Percentiles rank a stretch among this genome's conserved stretches.
Conservation (phyloP, 2,888 invertebrate species). For the Andricus quercusramuli region DNA sequence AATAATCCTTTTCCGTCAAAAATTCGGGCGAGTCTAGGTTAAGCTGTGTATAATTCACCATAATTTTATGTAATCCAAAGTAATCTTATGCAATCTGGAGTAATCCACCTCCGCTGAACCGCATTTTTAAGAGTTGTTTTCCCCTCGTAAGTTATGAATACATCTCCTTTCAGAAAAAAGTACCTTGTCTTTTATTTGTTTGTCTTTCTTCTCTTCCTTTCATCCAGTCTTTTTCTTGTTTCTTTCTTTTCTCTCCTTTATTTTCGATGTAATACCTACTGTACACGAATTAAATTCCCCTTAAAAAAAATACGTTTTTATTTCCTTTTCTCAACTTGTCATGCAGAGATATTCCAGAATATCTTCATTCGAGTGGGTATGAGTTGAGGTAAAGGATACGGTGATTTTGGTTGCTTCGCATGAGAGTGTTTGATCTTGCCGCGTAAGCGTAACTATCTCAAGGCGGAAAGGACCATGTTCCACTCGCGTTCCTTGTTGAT, state of each 20-base stretch:
- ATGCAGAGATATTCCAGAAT: constrained; percentile 8
- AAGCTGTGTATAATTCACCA: no score
- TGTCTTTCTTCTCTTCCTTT: no score
- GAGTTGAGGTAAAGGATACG: constrained; percentile 18
- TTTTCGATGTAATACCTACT: not conserved
- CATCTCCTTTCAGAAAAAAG: no score
- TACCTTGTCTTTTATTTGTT: no score
- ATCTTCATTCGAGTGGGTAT: constrained; percentile 6
- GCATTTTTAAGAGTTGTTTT: no score
- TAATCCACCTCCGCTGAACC: no score
- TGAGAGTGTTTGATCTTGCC: constrained; percentile 37
- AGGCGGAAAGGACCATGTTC: constrained; percentile 27
- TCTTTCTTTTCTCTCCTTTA: not conserved
- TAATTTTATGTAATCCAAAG: no score
- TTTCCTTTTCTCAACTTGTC: not conserved
- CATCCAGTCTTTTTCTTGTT: no score
- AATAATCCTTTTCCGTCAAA: no score
- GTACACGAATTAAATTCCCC: not conserved
- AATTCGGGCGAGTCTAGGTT: no score
- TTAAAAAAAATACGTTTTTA: not conserved
- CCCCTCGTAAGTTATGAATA: no score
- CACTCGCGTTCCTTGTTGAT: constrained; percentile 21
- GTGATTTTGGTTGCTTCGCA: constrained; percentile 27
- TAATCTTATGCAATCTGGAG: no score
- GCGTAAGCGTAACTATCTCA: constrained; percentile 22